Conservation (phyloP, 2,888 invertebrate species). For the Palloptera scutellata region DNA sequence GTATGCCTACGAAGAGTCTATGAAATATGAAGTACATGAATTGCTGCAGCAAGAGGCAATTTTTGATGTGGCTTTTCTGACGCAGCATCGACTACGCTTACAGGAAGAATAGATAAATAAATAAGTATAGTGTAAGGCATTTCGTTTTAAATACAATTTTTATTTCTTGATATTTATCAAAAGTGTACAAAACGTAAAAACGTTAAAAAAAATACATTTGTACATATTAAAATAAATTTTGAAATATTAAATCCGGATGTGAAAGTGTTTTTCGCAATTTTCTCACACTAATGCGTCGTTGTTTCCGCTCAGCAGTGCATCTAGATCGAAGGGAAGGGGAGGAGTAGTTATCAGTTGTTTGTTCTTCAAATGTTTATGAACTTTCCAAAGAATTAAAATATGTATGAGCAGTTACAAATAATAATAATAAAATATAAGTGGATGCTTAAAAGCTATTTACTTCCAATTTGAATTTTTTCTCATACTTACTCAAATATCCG, state of each 20-base stretch:
- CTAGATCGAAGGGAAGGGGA: constrained; percentile 36
- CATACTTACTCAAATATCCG: constrained; percentile 60
- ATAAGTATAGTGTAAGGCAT: too few species aligned
- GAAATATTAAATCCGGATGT: constrained; percentile 57
- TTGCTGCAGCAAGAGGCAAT: constrained; percentile 84
- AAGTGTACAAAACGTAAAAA: too few species aligned
- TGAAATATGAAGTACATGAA: constrained; percentile 81
- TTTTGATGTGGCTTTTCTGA: constrained; percentile 81
- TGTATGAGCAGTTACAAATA: constrained; percentile 22
- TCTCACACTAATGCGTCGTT: constrained; percentile 51
- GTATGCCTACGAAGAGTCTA: constrained; percentile 89
- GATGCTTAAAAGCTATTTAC: neutral
- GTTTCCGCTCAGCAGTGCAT: constrained; percentile 52
- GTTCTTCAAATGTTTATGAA: constrained; percentile 22
- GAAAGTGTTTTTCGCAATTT: constrained; percentile 57
- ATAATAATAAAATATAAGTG: neutral
- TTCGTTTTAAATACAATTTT: too few species aligned
- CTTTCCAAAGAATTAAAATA: constrained; percentile 32
- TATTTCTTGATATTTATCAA: too few species aligned
- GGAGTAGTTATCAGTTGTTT: constrained; percentile 10
- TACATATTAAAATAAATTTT: constrained; percentile 49
- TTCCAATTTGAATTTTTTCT: neutral
- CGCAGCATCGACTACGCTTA: constrained; percentile 74
- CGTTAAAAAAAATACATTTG: too few species aligned
- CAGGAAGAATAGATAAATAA: constrained; percentile 38